These are phyloP conservation scores for Gymnothorax javanicus DNA, from an alignment of 2,797 vertebrate genomes.

Conservation along the genomic window DNA sequence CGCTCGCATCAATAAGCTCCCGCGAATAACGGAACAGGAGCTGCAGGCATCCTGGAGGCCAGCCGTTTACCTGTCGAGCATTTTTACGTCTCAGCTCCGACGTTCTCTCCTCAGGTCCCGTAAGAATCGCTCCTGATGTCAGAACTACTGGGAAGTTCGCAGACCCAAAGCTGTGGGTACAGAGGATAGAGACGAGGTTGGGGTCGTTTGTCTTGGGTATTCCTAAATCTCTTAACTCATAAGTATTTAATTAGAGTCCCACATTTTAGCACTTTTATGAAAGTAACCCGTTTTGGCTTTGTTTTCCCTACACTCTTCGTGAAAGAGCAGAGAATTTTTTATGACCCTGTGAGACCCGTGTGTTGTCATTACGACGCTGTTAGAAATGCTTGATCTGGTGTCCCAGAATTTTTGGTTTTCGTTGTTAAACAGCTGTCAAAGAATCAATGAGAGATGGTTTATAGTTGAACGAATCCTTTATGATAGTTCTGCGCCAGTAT, in stretches of 20 bases:
- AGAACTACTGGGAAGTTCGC: slow-evolving; percentile 84
- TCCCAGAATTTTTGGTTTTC: not conserved
- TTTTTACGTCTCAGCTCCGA: slow-evolving; percentile 19
- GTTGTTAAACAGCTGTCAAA: not conserved
- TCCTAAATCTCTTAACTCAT: slow-evolving; percentile 71
- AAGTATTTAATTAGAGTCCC: slow-evolving; percentile 75
- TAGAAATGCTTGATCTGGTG: not conserved
- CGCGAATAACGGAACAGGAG: slow-evolving; percentile 43
- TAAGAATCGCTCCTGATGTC: slow-evolving; percentile 48
- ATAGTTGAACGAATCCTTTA: not conserved
- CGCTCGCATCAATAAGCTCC: slow-evolving; percentile 5
- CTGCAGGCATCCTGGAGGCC: slow-evolving; percentile 47
- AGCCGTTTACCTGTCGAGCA: slow-evolving; percentile 28
- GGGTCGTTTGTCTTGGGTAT: slow-evolving; percentile 73
- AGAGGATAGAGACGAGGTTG: slow-evolving; percentile 31
- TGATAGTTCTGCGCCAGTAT: not conserved
- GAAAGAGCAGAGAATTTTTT: slow-evolving; percentile 80
- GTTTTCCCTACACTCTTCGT: slow-evolving; percentile 74
- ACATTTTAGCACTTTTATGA: slow-evolving; percentile 87
- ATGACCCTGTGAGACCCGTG: slow-evolving; percentile 81
- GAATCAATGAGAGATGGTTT: not conserved
- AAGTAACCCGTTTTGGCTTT: slow-evolving; percentile 71
- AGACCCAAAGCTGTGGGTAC: slow-evolving; percentile 73
- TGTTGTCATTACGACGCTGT: slow-evolving; percentile 41
- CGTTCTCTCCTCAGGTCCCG: slow-evolving; percentile 37